Evolutionary conservation across 2,113 vertebrate genomes (phyloP), one percentile per base, ranked within the genome.

Genomic region (Cebidichthys violaceus): DNA sequence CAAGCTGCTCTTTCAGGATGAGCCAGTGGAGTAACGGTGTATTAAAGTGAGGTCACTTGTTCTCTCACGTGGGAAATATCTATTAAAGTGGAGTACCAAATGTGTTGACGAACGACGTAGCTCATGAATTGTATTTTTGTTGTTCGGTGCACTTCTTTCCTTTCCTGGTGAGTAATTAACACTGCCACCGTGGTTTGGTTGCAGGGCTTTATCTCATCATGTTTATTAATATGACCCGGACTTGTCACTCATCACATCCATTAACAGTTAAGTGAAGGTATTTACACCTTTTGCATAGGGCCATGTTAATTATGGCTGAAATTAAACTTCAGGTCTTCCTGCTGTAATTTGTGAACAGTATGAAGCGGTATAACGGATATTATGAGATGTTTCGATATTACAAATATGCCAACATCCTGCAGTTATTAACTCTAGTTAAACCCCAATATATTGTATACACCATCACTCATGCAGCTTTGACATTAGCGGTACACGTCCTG

Each of bases 211-310:
- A 64, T 13, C 54, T 52, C 61, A 27, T 87, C 52, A 52, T 74
- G 39, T 79, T 83, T 71, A 76, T 85, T 86, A 70, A 81, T 60
- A 61, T 50, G 52, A 62, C 35, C 37, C 39, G 61, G 50, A 70
- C 31, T 10, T 55, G 54, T 79, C 64, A 47, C 45, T 85, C 62
- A 62, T 83, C 47, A 14, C 52, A 47, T 31, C 33, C 62, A 76
- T 81, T 75, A 71, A 69, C 55, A 41, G 20, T 61, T 55, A 70
- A 70, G 57, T 79, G n/a, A 77, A 61, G 39, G 47, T 24, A 70
- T 83, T 71, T 18, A 22, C 57, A 79, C 33, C 35, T 79, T 57
- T 66, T 20, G 54, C 52, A 10, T 6, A 2, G 13, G 5, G 60
- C 24, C 35, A 45, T 24, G 59, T 66, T 68, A 67, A 81, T 71